phyloP scores from a whole-genome alignment of 2,888 invertebrate species.

The Pemphredon lugubris region DNA sequence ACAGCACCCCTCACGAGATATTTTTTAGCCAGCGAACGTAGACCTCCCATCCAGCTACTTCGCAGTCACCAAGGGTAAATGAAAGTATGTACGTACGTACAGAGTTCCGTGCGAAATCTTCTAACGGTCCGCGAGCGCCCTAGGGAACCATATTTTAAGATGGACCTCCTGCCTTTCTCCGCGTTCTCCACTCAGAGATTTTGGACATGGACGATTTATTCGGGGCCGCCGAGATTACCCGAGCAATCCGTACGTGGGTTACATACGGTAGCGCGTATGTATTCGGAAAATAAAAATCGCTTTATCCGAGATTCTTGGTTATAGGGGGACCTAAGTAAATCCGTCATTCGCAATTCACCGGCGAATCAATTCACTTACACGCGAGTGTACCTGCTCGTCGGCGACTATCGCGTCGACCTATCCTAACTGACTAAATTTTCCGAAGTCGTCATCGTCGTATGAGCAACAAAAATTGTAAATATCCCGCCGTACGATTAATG shows the following conservation, averaged over 20 bases:
- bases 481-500: no score
- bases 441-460: no score
- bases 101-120: conserved; percentile 22
- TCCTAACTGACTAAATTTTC: no score
- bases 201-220: conserved; percentile 50
- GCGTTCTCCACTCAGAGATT: conserved; percentile 40
- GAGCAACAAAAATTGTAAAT: no score
- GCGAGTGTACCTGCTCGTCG: no score
- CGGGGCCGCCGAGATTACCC: neutral
- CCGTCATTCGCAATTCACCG: no score
- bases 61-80: conserved; percentile 29
- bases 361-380: no score
- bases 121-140: conserved; percentile 20
- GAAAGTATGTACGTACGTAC: conserved; percentile 1
- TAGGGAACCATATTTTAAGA: conserved; percentile 41
- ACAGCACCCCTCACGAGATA: neutral
- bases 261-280: neutral
- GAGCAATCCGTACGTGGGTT: conserved; percentile 15
- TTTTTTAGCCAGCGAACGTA: conserved; percentile 13
- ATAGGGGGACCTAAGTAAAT: no score
- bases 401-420: no score
- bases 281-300: conserved; percentile 15
- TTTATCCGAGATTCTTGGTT: neutral
- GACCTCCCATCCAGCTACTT: conserved; percentile 31
- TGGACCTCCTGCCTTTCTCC: conserved; percentile 32